Conservation (phyloP, 2,888 invertebrate genomes). For the Phyllotreta cruciferae region DNA sequence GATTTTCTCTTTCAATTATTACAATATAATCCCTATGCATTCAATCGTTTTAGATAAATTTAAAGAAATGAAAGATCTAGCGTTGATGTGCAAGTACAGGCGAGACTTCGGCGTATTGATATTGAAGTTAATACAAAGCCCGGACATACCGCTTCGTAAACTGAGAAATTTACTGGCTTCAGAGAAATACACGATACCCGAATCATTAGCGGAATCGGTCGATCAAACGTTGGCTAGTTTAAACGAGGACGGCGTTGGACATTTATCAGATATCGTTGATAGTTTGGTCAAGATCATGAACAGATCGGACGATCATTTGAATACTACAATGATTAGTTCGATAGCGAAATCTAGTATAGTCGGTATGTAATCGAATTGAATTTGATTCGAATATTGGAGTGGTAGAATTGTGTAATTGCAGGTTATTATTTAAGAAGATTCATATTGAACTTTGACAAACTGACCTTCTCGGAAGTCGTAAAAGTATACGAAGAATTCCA, state of each 20-base stretch:
- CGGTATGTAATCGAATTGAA: slow-evolving; percentile 60
- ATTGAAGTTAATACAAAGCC: slow-evolving; percentile 81
- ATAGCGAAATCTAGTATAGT: slow-evolving; percentile 73
- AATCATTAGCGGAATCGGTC: slow-evolving; percentile 67
- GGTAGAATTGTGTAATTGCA: slow-evolving; percentile 41
- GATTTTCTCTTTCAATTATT: background rate
- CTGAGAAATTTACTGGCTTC: slow-evolving; percentile 70
- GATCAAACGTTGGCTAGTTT: slow-evolving; percentile 67
- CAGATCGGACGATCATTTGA: slow-evolving; percentile 35
- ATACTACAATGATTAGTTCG: slow-evolving; percentile 24
- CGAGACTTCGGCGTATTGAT: slow-evolving; percentile 83
- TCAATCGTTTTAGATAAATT: slow-evolving; percentile 62
- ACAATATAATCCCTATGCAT: background rate
- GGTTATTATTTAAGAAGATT: slow-evolving; percentile 85
- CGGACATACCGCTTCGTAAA: slow-evolving; percentile 77
- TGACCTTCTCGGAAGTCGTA: slow-evolving; percentile 84
- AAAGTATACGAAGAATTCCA: slow-evolving; percentile 76
- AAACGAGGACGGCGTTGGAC: slow-evolving; percentile 63
- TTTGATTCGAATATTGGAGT: slow-evolving; percentile 44
- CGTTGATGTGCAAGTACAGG: slow-evolving; percentile 67
- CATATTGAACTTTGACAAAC: slow-evolving; percentile 80
- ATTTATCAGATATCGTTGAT: slow-evolving; percentile 55
- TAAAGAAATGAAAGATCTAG: slow-evolving; percentile 58
- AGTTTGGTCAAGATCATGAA: slow-evolving; percentile 49
- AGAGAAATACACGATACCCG: slow-evolving; percentile 66